Conservation (phyloP, 2,113 vertebrate genomes). For the Pleuronectes platessa region DNA sequence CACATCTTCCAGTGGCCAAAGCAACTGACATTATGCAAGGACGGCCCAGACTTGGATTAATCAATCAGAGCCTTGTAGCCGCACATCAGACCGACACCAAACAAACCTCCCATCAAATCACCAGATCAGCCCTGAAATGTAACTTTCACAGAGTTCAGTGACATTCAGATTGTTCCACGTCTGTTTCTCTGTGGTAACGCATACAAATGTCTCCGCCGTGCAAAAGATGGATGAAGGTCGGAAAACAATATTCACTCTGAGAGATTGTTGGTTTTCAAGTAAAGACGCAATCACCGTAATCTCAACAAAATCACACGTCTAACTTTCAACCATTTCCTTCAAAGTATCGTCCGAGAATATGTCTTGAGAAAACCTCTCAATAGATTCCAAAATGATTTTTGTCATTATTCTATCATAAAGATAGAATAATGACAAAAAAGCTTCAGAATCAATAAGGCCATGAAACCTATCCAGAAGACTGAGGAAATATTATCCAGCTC, state of each 20-base stretch:
- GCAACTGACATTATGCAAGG: no score
- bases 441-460: background rate
- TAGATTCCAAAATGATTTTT: background rate
- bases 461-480: background rate
- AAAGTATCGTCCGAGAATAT: background rate
- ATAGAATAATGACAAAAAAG: background rate
- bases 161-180: slow-evolving; percentile 21
- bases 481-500: slow-evolving; percentile 1
- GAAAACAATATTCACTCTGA: slow-evolving; percentile 25
- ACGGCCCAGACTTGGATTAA: slow-evolving; percentile 8
- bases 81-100: slow-evolving; percentile 24
- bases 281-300: background rate
- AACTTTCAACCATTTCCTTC: no score
- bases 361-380: background rate
- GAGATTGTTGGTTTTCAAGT: background rate
- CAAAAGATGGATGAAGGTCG: slow-evolving; percentile 29
- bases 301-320: background rate
- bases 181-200: slow-evolving; percentile 31
- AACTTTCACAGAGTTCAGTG: slow-evolving; percentile 38
- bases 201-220: slow-evolving; percentile 35
- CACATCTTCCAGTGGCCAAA: no score
- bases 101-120: slow-evolving; percentile 39
- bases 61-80: slow-evolving; percentile 18
- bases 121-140: slow-evolving; percentile 45
- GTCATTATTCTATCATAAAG: background rate